Evolutionary conservation across 2,797 vertebrate species (phyloP), one percentile per base, ranked within the genome.

Genomic region (Coracias cyanogaster): DNA sequence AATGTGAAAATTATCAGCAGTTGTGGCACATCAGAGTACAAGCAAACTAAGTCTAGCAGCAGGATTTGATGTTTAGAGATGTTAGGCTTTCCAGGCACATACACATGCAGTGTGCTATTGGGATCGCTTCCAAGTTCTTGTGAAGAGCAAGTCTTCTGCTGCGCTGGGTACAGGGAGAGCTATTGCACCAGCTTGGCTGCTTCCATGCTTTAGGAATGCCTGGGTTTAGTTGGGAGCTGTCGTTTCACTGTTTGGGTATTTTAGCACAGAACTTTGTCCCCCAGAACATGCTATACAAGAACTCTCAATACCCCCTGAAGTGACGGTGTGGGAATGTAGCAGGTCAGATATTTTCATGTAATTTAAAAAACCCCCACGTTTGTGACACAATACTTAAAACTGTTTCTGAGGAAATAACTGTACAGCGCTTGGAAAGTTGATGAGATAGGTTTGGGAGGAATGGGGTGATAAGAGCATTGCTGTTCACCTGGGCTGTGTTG

Each of bases 381-480:
- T 74, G 21, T 5, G 10, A 39, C 10, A 33, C 7, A 41, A 11
- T 29, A 6, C 41, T 61, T 72, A 26, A 62, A 25, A 73, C 81
- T 71, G 13, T 20, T 77, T 51, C 77, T 19, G 33, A 29, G 77
- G 39, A 58, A 35, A 1, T 17, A 29, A 11, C 4, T 65, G 55
- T 43, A 6, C 9, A 52, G 61, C 17, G 4, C 19, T 64, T 33
- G 16, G 46, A 52, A 48, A 66, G 45, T 24, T 7, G 20, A 22
- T 37, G 77, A 37, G 35, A 5, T 3, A 3, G 10, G 9, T 15
- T 58, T 41, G 19, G 43, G 33, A 58, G 48, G 65, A 48, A 15
- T 6, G 33, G 17, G 5, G 1, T 39, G 6, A 0, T 9, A 10
- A 1, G 20, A 41, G 24, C 8, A 1, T 48, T 65, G 60, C 48